Percentiles rank a stretch among this genome's conserved stretches.
Evolutionary conservation across 2,797 vertebrate genomes (phyloP).

Genomic region (Chelidonichthys spinosus): DNA sequence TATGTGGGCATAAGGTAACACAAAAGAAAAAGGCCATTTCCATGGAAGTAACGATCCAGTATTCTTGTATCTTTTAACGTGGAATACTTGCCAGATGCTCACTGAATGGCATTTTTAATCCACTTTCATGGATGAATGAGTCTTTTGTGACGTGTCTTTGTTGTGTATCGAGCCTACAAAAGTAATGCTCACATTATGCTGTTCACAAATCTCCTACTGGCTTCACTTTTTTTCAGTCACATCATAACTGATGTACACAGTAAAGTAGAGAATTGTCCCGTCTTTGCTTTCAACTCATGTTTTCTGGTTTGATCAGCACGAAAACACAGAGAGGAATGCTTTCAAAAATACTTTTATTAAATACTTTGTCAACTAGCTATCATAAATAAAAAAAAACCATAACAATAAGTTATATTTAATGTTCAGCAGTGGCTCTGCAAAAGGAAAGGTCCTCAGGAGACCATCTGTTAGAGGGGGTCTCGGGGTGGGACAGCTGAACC

Average conservation of each 20-base stretch:
- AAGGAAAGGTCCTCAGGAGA: slow-evolving; percentile 54
- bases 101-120: slow-evolving; percentile 74
- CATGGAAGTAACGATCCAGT: slow-evolving; percentile 49
- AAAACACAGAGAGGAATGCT: slow-evolving; percentile 23
- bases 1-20: slow-evolving; percentile 35
- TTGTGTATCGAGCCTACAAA: slow-evolving; percentile 37
- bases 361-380: slow-evolving; percentile 47
- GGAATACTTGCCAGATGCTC: slow-evolving; percentile 72
- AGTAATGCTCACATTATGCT: slow-evolving; percentile 55
- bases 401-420: slow-evolving; percentile 55
- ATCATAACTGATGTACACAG: slow-evolving; percentile 34
- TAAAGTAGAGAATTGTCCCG: not conserved
- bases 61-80: slow-evolving; percentile 38
- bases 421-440: slow-evolving; percentile 20
- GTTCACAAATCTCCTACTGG: slow-evolving; percentile 43
- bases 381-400: slow-evolving; percentile 59
- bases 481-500: slow-evolving; percentile 78
- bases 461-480: slow-evolving; percentile 79
- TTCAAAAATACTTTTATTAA: slow-evolving; percentile 70
- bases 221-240: slow-evolving; percentile 40
- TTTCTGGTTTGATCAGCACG: not conserved
- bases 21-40: slow-evolving; percentile 39
- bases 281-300: slow-evolving; percentile 10
- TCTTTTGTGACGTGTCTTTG: slow-evolving; percentile 68
- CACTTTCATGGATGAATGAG: slow-evolving; percentile 61